These are phyloP conservation scores for Lacanobia oleracea DNA, from an alignment of 2,888 invertebrate genomes.

Conservation along the genomic window DNA sequence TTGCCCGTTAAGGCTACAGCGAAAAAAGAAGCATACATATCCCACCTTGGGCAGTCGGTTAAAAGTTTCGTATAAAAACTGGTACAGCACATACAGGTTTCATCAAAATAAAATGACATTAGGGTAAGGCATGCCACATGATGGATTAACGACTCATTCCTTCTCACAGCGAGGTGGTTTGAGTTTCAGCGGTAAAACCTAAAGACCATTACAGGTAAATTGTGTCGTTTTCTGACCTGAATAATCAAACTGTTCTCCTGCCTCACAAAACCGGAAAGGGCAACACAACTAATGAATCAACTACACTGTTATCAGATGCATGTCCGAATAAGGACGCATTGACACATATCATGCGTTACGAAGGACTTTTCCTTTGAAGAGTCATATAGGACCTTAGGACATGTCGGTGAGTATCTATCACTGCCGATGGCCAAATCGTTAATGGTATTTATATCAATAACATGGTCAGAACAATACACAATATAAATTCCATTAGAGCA, in stretches of 20 bases:
- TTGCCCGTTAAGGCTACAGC: too few relatives aligned
- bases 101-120: too few relatives aligned
- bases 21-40: too few relatives aligned
- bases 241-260: constrained; percentile 4
- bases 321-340: constrained; percentile 22
- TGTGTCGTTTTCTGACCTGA: neutral
- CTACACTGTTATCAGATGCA: constrained; percentile 31
- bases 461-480: constrained; percentile 2
- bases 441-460: constrained; percentile 25
- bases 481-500: constrained; percentile 14
- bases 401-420: neutral
- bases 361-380: constrained; percentile 57
- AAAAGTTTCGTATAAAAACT: too few relatives aligned
- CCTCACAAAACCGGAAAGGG: constrained; percentile 32
- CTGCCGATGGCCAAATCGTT: neutral
- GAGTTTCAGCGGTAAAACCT: neutral
- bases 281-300: constrained; percentile 21
- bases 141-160: neutral
- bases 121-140: too few relatives aligned
- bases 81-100: too few relatives aligned
- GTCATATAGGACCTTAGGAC: constrained; percentile 34
- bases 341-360: constrained; percentile 17
- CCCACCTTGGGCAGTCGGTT: too few relatives aligned
- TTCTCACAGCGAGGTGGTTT: neutral
- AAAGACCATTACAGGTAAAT: neutral